These are phyloP conservation scores for Halocynthia aurantium DNA, from an alignment of 23 tunicate genomes.

Conservation along the genomic window DNA sequence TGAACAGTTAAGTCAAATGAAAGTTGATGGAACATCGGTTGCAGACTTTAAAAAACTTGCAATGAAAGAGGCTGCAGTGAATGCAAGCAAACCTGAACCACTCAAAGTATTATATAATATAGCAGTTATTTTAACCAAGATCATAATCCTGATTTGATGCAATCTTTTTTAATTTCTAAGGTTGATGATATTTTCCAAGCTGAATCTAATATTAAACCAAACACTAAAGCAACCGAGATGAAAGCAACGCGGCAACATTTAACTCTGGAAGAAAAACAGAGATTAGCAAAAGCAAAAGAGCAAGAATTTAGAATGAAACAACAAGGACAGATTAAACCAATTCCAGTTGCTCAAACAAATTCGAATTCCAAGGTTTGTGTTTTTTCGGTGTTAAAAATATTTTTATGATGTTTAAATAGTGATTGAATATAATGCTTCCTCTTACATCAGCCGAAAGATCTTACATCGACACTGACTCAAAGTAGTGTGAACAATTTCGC, in stretches of 20 bases:
- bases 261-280: slow-evolving; percentile 83
- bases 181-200: not conserved
- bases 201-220: not conserved
- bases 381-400: not conserved
- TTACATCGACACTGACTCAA: slow-evolving; percentile 73
- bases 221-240: not conserved
- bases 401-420: not conserved
- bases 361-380: not conserved
- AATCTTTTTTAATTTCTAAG: not conserved
- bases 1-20: slow-evolving; percentile 71
- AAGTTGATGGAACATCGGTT: slow-evolving; percentile 52
- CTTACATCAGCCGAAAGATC: slow-evolving; percentile 57
- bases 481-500: slow-evolving; percentile 16
- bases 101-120: too few species aligned
- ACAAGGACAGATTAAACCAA: slow-evolving; percentile 62
- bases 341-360: slow-evolving; percentile 11
- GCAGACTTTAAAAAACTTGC: slow-evolving; percentile 51
- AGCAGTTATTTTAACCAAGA: not conserved
- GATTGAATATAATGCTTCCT: not conserved
- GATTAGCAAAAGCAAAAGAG: slow-evolving; percentile 57
- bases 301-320: slow-evolving; percentile 64
- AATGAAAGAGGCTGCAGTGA: not conserved
- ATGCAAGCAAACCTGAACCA: not conserved
- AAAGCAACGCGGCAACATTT: slow-evolving; percentile 40
- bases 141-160: not conserved